A percentile compares a stretch with the other conserved stretches of the same genome.
These are phyloP conservation scores for Himalopsyche japonica DNA, from an alignment of 2,888 invertebrate species.

Conservation along the genomic window DNA sequence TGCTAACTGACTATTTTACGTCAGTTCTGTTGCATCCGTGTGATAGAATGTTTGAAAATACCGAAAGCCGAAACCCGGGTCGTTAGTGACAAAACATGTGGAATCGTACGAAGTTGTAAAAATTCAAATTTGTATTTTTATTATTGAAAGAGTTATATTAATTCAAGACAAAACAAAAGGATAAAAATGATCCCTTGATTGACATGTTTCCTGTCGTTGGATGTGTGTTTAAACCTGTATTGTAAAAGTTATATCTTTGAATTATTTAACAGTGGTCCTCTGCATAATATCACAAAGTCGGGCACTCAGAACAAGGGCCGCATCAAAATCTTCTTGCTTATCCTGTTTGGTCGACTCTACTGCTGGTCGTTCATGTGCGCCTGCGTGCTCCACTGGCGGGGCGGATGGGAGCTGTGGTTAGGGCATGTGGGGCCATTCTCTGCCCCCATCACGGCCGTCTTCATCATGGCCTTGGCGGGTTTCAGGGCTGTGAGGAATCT, in stretches of 20 bases:
- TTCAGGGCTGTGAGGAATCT: slow-evolving; percentile 60
- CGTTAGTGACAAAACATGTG: too few species aligned
- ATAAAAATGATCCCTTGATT: too few species aligned
- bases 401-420: slow-evolving; percentile 52
- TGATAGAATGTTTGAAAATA: too few species aligned
- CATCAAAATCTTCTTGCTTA: slow-evolving; percentile 29
- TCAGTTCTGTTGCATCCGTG: too few species aligned
- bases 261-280: slow-evolving; percentile 21
- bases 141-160: too few species aligned
- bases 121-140: too few species aligned
- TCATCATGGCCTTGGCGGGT: slow-evolving; percentile 43
- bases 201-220: too few species aligned
- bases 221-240: neutral
- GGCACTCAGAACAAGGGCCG: neutral
- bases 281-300: slow-evolving; percentile 5
- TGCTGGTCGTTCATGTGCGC: slow-evolving; percentile 55
- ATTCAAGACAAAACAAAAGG: too few species aligned
- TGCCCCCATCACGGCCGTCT: slow-evolving; percentile 38
- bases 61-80: too few species aligned
- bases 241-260: neutral
- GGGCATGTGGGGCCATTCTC: slow-evolving; percentile 30
- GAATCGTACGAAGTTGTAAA: too few species aligned
- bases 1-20: too few species aligned
- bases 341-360: slow-evolving; percentile 46
- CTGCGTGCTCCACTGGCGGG: slow-evolving; percentile 59